A percentile compares a stretch with the other conserved stretches of the same genome.
Conservation (phyloP, 1,140 invertebrate genomes). For the Drosophila takahashii region DNA sequence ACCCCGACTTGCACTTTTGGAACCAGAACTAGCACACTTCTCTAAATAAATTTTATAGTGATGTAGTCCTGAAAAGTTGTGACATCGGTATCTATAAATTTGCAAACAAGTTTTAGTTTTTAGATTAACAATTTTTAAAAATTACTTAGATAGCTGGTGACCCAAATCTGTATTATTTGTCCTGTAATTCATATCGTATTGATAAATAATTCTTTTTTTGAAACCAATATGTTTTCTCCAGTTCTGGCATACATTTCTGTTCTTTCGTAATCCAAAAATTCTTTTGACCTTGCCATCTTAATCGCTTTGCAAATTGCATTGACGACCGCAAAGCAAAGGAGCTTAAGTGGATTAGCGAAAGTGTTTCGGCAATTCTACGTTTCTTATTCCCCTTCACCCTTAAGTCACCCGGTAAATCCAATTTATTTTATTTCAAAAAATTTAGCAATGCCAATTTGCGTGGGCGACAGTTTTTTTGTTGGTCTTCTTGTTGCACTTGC, state of each 20-base stretch:
- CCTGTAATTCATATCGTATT: too few relatives aligned
- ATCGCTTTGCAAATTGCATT: constrained; percentile 37
- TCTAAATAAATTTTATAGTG: background rate
- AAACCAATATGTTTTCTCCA: too few relatives aligned
- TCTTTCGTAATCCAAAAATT: constrained; percentile 6
- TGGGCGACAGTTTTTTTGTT: constrained; percentile 32
- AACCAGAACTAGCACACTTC: background rate
- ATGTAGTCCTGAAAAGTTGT: too few relatives aligned
- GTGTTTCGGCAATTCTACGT: constrained; percentile 47
- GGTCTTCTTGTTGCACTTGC: constrained; percentile 22
- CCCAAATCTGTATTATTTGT: too few relatives aligned
- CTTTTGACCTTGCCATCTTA: constrained; percentile 35
- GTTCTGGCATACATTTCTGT: background rate
- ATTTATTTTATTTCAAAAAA: constrained; percentile 72
- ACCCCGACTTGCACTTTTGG: too few relatives aligned
- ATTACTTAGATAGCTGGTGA: too few relatives aligned
- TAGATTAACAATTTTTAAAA: too few relatives aligned
- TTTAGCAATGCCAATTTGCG: constrained; percentile 51
- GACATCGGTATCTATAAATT: too few relatives aligned
- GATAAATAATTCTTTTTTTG: too few relatives aligned
- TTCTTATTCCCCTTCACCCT: background rate
- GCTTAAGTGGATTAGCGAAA: constrained; percentile 76
- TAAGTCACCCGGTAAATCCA: constrained; percentile 51
- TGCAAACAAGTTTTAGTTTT: too few relatives aligned
- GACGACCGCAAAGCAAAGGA: constrained; percentile 24